Conservation (phyloP, 2,888 invertebrate genomes). For the Sericinus montela region DNA sequence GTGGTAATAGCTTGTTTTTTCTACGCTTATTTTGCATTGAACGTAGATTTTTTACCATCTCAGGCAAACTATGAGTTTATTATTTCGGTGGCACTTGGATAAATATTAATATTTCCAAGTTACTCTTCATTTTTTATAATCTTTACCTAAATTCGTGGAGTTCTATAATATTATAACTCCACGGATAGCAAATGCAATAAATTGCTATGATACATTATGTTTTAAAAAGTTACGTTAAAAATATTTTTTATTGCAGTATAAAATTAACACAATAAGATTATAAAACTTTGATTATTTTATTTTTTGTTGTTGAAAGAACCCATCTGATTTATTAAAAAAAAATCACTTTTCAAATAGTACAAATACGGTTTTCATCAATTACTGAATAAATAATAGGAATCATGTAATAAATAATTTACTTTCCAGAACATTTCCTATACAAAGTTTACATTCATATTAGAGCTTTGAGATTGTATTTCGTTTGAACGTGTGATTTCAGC, state of each 20-base stretch:
- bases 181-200: constrained; percentile 3
- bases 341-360: no score
- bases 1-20: no score
- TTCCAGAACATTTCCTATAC: constrained; percentile 7
- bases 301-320: no score
- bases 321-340: no score
- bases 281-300: no score
- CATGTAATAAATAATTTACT: no score
- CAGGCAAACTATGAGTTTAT: not conserved
- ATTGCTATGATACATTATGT: not conserved
- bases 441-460: constrained; percentile 1
- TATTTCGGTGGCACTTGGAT: not conserved
- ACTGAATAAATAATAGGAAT: no score
- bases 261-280: no score
- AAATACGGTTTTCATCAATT: no score
- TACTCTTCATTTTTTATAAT: not conserved
- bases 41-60: not conserved
- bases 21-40: no score
- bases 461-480: constrained; percentile 1
- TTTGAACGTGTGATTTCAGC: not conserved
- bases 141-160: no score
- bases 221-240: not conserved
- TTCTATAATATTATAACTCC: not conserved
- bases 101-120: not conserved
- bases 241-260: no score